Evolutionary conservation across 2,888 invertebrate genomes (phyloP).

Genomic region (Drosophila maculinotata): DNA sequence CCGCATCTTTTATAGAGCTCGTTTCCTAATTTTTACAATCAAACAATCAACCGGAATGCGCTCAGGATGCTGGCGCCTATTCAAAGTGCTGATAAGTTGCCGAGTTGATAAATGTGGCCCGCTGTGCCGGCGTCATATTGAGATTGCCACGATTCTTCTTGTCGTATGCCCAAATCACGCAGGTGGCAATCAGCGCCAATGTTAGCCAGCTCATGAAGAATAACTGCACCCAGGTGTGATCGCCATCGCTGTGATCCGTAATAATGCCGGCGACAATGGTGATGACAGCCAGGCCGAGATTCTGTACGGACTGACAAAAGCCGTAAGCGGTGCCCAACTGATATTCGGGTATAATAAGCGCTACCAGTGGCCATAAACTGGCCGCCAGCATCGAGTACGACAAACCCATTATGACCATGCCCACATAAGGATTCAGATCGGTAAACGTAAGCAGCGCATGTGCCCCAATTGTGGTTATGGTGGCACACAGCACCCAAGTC

Average conservation of each 20-base stretch:
- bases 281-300: slow-evolving; percentile 95
- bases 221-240: slow-evolving; percentile 94
- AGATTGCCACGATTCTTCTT: slow-evolving; percentile 88
- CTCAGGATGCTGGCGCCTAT: slow-evolving; percentile 33
- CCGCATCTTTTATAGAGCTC: slow-evolving; percentile 7
- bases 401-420: slow-evolving; percentile 92
- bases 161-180: slow-evolving; percentile 91
- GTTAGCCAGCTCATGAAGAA: slow-evolving; percentile 95
- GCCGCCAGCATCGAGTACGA: slow-evolving; percentile 97
- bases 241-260: slow-evolving; percentile 90
- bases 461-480: slow-evolving; percentile 88
- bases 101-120: slow-evolving; percentile 74
- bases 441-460: slow-evolving; percentile 89
- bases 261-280: slow-evolving; percentile 94
- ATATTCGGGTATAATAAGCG: slow-evolving; percentile 95
- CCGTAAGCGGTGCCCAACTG: slow-evolving; percentile 98
- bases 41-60: background rate
- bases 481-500: slow-evolving; percentile 93
- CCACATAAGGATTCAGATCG: slow-evolving; percentile 88
- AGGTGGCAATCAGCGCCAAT: slow-evolving; percentile 89
- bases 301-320: slow-evolving; percentile 98
- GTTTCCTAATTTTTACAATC: background rate
- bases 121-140: slow-evolving; percentile 90
- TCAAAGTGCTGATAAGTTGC: slow-evolving; percentile 68
- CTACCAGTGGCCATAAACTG: slow-evolving; percentile 97